Conservation (phyloP, 2,113 vertebrate species). For the Myrmophylax atrothorax region DNA sequence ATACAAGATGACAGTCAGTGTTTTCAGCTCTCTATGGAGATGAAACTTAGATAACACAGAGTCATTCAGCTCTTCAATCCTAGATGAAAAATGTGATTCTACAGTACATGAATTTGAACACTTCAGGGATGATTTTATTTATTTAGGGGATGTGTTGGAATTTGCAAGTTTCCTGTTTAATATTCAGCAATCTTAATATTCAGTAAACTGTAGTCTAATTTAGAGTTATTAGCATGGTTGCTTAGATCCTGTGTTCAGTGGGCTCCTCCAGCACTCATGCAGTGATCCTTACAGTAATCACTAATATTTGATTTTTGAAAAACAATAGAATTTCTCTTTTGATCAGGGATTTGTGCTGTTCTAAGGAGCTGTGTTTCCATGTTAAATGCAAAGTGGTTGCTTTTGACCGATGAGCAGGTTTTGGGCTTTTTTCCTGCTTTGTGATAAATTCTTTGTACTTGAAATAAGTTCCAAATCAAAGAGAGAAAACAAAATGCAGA, state of each 20-base stretch:
- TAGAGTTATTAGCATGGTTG: background rate
- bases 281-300: background rate
- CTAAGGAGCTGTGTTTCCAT: background rate
- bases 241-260: background rate
- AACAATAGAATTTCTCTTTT: background rate
- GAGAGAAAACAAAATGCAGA: background rate
- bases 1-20: background rate
- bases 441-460: slow-evolving; percentile 1
- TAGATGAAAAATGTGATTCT: slow-evolving; percentile 5
- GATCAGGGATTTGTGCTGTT: background rate
- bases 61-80: slow-evolving; percentile 29
- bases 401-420: background rate
- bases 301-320: slow-evolving; percentile 22
- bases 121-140: slow-evolving; percentile 5
- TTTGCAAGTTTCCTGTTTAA: slow-evolving; percentile 2
- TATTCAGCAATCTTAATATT: background rate
- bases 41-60: slow-evolving; percentile 1
- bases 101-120: slow-evolving; percentile 5
- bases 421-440: background rate
- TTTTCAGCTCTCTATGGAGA: slow-evolving; percentile 20
- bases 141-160: background rate
- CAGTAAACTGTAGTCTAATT: background rate
- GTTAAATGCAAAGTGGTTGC: background rate
- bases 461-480: slow-evolving; percentile 17
- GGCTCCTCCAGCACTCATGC: background rate